Conservation (phyloP, 92 coral and sea anemone species). For the Montipora capitata region DNA sequence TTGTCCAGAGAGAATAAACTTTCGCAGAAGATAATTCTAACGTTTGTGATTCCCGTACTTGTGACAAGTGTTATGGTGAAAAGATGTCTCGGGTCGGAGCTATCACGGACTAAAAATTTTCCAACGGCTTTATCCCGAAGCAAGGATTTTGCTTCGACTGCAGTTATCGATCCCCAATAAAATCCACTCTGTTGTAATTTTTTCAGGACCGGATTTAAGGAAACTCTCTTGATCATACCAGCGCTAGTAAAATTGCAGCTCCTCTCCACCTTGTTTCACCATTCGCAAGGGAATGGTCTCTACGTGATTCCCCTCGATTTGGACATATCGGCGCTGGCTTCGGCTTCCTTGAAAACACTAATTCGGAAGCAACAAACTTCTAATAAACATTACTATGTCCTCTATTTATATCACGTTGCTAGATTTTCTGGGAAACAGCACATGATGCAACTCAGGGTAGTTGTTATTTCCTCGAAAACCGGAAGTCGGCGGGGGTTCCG, state of each 20-base stretch:
- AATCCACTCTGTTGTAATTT: conserved; percentile 57
- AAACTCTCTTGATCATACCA: conserved; percentile 13
- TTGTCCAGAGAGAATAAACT: conserved; percentile 70
- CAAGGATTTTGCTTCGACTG: conserved; percentile 57
- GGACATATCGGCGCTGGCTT: neutral
- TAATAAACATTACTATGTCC: no score
- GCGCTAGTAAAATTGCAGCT: conserved; percentile 13
- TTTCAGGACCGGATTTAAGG: conserved; percentile 24
- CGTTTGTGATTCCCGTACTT: conserved; percentile 57
- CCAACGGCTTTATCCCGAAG: conserved; percentile 54
- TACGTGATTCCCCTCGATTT: neutral
- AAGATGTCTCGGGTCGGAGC: conserved; percentile 66
- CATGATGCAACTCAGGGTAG: no score
- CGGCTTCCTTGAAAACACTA: no score
- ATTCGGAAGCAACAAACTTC: neutral
- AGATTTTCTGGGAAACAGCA: neutral
- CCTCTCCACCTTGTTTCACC: neutral
- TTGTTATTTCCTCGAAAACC: no score
- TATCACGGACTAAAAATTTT: conserved; percentile 70
- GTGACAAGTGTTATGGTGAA: conserved; percentile 65
- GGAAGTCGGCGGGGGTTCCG: neutral
- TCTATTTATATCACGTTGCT: conserved; percentile 5
- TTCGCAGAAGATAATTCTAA: conserved; percentile 29
- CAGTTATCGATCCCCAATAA: conserved; percentile 74
- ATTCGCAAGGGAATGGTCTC: neutral